Evolutionary conservation across 2,113 vertebrate genomes (phyloP).

Genomic region (Oryzias javanicus): DNA sequence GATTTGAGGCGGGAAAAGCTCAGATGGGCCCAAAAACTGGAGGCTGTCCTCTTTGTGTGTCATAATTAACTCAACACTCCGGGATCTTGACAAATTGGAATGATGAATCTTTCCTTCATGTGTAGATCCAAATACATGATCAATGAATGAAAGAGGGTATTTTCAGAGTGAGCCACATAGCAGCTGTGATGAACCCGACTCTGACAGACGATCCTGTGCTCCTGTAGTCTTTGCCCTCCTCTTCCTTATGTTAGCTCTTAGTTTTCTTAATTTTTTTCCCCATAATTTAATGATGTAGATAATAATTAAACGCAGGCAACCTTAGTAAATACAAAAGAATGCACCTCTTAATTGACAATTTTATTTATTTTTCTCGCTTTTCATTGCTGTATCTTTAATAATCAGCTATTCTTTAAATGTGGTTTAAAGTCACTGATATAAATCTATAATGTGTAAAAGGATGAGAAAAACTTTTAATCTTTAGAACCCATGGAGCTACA

Average conservation of each 20-base stretch:
- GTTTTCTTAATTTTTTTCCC: neutral
- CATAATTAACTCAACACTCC: slow-evolving; percentile 88
- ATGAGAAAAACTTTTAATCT: too few relatives aligned
- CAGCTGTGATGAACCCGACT: slow-evolving; percentile 67
- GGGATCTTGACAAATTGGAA: slow-evolving; percentile 96
- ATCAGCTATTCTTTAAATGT: too few relatives aligned
- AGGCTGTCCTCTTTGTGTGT: slow-evolving; percentile 74
- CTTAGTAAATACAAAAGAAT: too few relatives aligned
- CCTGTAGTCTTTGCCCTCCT: too few relatives aligned
- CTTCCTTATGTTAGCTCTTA: too few relatives aligned
- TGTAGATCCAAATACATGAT: slow-evolving; percentile 91
- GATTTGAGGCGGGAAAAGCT: slow-evolving; percentile 82
- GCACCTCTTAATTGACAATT: too few relatives aligned
- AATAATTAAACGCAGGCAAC: neutral
- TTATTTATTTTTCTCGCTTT: too few relatives aligned
- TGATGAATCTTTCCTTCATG: slow-evolving; percentile 95
- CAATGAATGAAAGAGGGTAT: slow-evolving; percentile 81
- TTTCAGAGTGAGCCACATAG: slow-evolving; percentile 81
- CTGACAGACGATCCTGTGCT: too few relatives aligned
- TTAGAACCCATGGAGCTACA: too few relatives aligned
- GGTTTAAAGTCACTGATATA: too few relatives aligned
- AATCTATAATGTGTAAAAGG: too few relatives aligned
- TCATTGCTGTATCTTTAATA: too few relatives aligned
- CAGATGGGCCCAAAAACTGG: slow-evolving; percentile 86
- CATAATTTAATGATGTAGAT: slow-evolving; percentile 25